Conservation (phyloP, 2,797 vertebrate species). For the Emys orbicularis region DNA sequence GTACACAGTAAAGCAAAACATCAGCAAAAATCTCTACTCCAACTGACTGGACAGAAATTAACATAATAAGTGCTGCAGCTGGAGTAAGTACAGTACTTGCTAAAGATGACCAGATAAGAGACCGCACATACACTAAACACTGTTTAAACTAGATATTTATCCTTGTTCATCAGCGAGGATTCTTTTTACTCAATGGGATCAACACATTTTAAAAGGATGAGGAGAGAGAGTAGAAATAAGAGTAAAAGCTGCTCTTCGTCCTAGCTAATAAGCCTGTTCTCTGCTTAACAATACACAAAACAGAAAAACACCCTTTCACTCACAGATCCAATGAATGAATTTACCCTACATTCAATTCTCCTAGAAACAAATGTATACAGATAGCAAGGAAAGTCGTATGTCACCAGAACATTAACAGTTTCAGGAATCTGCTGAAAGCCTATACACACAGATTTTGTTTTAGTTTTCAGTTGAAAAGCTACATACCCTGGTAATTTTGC, state of each 20-base stretch:
- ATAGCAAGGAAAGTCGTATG: neutral
- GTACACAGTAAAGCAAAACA: neutral
- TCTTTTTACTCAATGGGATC: neutral
- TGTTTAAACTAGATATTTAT: neutral
- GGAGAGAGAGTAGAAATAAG: neutral
- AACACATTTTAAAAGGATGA: neutral
- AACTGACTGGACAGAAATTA: neutral
- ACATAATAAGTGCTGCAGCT: neutral
- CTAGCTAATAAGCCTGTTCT: neutral
- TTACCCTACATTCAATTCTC: neutral
- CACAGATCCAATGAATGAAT: rapidly evolving
- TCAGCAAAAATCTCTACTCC: neutral
- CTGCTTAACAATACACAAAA: neutral
- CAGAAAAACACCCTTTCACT: neutral
- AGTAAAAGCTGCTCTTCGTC: neutral
- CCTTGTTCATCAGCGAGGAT: neutral
- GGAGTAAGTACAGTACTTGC: rapidly evolving
- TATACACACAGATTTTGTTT: rapidly evolving
- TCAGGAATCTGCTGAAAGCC: neutral
- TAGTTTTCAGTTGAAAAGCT: neutral
- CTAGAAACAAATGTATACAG: neutral
- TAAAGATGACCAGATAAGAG: neutral
- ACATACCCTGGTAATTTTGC: conserved; percentile 94
- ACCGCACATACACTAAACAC: rapidly evolving
- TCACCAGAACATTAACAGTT: neutral